phyloP scores from a whole-genome alignment of 2,797 vertebrate genomes.

The Enteromius mattozi region DNA sequence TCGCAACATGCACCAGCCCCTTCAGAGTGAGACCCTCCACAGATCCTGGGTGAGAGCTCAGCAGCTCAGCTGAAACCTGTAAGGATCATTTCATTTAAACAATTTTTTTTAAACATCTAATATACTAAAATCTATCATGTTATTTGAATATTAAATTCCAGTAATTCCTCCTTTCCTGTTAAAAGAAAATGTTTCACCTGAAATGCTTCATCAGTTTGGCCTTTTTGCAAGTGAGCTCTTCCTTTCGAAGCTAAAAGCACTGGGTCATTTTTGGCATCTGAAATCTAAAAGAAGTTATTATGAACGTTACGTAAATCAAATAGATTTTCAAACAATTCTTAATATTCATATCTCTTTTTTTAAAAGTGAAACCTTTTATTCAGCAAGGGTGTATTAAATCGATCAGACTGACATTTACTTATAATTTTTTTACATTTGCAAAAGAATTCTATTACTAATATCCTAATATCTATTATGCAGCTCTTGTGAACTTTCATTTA shows the following conservation, averaged over 20 bases:
- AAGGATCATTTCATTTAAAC: neutral
- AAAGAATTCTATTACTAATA: too few relatives aligned
- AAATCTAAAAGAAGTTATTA: conserved; percentile 78
- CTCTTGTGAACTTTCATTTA: too few relatives aligned
- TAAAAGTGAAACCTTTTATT: neutral
- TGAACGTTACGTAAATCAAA: neutral
- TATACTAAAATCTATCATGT: neutral
- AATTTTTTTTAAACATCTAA: neutral
- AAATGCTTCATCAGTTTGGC: conserved; percentile 80
- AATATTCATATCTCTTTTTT: neutral
- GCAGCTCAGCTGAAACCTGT: conserved; percentile 86
- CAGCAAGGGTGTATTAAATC: neutral
- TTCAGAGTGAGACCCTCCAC: conserved; percentile 81
- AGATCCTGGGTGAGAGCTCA: conserved; percentile 78
- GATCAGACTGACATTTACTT: neutral
- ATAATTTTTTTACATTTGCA: too few relatives aligned
- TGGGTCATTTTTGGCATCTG: conserved; percentile 80
- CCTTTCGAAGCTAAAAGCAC: conserved; percentile 82
- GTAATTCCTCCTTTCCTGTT: neutral
- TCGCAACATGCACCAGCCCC: conserved; percentile 78
- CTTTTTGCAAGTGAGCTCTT: conserved; percentile 84
- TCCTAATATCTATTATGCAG: too few relatives aligned
- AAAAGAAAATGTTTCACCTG: conserved; percentile 76
- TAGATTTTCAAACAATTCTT: neutral
- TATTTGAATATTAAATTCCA: neutral